phyloP scores from a whole-genome alignment of 2,113 vertebrate species.

The Balaeniceps rex region DNA sequence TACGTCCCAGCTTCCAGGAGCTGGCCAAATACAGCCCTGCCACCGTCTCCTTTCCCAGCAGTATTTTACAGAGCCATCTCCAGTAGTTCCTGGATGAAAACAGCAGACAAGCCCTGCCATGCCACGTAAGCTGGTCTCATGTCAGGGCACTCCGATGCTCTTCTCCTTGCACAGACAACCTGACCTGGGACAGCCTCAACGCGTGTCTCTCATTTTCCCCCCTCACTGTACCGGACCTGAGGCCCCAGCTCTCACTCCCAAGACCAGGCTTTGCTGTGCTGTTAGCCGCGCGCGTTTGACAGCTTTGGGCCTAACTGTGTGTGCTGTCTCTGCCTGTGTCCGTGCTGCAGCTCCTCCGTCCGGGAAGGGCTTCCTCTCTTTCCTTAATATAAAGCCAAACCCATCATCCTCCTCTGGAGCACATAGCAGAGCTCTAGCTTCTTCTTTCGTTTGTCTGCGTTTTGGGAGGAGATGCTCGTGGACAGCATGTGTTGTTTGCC shows the following conservation, averaged over 20 bases:
- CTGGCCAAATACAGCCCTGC: neutral
- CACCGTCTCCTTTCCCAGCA: neutral
- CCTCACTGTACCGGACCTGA: neutral
- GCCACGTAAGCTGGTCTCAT: neutral
- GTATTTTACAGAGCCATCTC: neutral
- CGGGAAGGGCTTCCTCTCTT: neutral
- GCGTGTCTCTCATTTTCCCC: neutral
- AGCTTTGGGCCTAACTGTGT: neutral
- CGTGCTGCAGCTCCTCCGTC: neutral
- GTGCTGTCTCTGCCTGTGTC: neutral
- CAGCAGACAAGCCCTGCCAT: neutral
- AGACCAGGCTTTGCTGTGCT: neutral
- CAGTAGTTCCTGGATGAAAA: neutral
- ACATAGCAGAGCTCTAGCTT: neutral
- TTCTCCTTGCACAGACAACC: neutral
- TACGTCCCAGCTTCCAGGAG: neutral
- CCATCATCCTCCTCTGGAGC: neutral
- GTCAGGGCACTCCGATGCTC: neutral
- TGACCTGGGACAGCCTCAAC: neutral
- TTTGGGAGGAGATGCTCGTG: neutral
- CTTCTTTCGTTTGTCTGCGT: neutral
- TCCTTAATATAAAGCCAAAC: neutral
- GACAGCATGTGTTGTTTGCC: neutral
- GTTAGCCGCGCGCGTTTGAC: neutral
- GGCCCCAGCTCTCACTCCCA: neutral